Conservation (phyloP, 1,140 invertebrate species). For the Hylaeus volcanicus region DNA sequence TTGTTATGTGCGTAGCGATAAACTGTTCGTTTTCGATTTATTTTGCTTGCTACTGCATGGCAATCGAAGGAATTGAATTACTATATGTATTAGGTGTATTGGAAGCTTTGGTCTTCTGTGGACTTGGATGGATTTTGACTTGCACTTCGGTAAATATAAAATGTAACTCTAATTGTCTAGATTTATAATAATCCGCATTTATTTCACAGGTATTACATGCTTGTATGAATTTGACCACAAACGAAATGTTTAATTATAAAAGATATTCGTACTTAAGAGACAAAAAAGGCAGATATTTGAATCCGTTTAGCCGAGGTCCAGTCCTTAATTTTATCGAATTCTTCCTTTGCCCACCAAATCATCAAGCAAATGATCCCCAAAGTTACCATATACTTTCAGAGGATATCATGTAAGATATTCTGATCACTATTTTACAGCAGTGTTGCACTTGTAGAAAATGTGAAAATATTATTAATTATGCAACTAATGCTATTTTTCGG, state of each 20-base stretch:
- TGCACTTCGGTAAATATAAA: conserved; percentile 89
- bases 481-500: conserved; percentile 43
- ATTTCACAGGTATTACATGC: conserved; percentile 88
- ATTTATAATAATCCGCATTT: conserved; percentile 32
- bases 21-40: conserved; percentile 93
- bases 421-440: conserved; percentile 35
- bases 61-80: conserved; percentile 91
- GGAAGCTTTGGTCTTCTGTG: conserved; percentile 91
- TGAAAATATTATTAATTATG: conserved; percentile 23
- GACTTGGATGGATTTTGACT: conserved; percentile 92
- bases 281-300: conserved; percentile 91
- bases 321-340: conserved; percentile 94
- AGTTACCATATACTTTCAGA: conserved; percentile 86
- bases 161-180: not conserved
- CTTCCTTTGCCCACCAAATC: conserved; percentile 90
- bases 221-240: conserved; percentile 95
- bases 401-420: conserved; percentile 77
- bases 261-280: conserved; percentile 93
- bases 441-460: conserved; percentile 30
- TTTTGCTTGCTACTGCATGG: conserved; percentile 92
- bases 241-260: conserved; percentile 96
- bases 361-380: conserved; percentile 83
- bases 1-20: conserved; percentile 91
- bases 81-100: conserved; percentile 90
- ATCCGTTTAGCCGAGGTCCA: conserved; percentile 93